Evolutionary conservation across 2,113 vertebrate genomes (phyloP).

Genomic region (Protobothrops mucrosquamatus): DNA sequence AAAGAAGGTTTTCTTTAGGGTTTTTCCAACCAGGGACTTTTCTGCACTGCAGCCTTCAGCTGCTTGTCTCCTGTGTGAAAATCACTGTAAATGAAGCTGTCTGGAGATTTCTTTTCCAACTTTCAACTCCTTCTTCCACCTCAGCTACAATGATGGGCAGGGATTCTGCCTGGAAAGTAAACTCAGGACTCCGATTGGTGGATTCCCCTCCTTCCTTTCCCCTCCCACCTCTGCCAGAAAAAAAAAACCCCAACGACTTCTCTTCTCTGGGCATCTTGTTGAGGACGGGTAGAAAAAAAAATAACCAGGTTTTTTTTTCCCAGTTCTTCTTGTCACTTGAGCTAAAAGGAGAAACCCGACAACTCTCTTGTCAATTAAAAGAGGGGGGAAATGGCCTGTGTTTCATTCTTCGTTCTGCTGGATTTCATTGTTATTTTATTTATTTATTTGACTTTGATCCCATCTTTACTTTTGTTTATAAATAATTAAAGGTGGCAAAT

Average conservation of each 20-base stretch:
- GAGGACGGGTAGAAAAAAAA: neutral
- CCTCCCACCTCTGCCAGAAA: neutral
- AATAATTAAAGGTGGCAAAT: neutral
- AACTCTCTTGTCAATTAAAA: neutral
- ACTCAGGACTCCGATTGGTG: neutral
- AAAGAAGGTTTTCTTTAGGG: neutral
- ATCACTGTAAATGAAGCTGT: neutral
- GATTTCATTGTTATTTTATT: neutral
- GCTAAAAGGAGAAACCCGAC: neutral
- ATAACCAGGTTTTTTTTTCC: neutral
- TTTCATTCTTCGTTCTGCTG: neutral
- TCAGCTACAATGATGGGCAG: neutral
- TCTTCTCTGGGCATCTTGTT: neutral
- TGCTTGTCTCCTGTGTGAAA: neutral
- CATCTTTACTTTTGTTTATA: neutral
- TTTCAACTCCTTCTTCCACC: neutral
- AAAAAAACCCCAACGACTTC: neutral
- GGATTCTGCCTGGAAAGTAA: neutral
- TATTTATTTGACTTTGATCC: neutral
- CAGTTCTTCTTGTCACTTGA: neutral
- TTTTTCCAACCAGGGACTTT: neutral
- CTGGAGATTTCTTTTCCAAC: neutral
- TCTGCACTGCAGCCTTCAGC: neutral
- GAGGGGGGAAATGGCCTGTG: neutral
- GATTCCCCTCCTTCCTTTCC: neutral